Evolutionary conservation across 1,140 invertebrate genomes (phyloP), one percentile per base, ranked within the genome.

Genomic region (Argopecten irradians): DNA sequence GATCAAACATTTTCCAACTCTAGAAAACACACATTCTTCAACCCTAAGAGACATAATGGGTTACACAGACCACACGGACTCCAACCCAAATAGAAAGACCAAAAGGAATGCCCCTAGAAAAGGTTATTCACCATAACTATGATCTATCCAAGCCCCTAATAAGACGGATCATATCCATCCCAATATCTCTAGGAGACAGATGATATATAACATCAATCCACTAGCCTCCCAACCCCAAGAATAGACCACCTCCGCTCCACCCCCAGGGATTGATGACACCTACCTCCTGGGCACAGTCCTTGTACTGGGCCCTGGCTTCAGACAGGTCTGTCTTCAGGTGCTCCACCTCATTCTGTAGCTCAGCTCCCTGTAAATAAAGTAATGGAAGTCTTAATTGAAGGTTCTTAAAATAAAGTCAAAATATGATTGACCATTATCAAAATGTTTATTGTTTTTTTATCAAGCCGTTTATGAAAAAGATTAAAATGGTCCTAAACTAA

Each of bases 251-350:
- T 28, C n/a, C n/a, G 28, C 13, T 5, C 22, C n/a, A 7, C 5
- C 55, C n/a, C 55, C 22, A 28, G 55, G 55, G 14, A 71, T 16
- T 0, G 22, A 28, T 71, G 22, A 71, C 55, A 87, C 90, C 92
- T 85, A 95, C 94, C 93, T 95, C 94, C 88, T 95, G 94, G 13
- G 94, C 94, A 91, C 93, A 94, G 46, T 95, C 94, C 71, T 93
- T 95, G 90, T 94, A 94, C 91, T 95, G 94, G 19, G 92, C 91
- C 19, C 94, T 89, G 34, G 94, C 92, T 82, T 95, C 94, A n/a
- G 91, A 89, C 84, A 95, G 71, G 82, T 95, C 94, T 19, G 90
- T 90, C 86, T 93, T 93, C 33, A 95, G 84, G 84, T 90, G 91
- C 9, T 94, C 94, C 34, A 90, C 83, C n/a, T 94, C 93, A 84